Evolutionary conservation across 1,140 invertebrate species (phyloP).

Genomic region (Steinernema khuongi): DNA sequence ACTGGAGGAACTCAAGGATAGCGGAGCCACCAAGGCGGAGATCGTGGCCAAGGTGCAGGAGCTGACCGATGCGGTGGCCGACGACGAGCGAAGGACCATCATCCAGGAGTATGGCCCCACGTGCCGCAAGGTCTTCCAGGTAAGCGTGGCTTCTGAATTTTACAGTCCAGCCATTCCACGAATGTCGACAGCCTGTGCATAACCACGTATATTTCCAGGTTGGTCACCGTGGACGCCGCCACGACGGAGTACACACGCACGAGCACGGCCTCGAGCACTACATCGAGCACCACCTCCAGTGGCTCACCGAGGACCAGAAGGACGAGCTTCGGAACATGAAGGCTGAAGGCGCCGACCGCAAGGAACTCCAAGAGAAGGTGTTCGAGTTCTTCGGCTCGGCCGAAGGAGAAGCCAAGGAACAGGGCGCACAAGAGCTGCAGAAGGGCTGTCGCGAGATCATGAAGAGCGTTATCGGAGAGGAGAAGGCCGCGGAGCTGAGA

Average conservation of each 20-base stretch:
- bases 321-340: slow-evolving; percentile 2
- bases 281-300: neutral
- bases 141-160: no score
- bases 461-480: neutral
- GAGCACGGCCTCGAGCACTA: neutral
- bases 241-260: neutral
- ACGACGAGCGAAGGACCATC: neutral
- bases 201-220: no score
- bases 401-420: neutral
- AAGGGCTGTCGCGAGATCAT: slow-evolving; percentile 12
- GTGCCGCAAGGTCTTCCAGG: neutral
- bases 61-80: neutral
- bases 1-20: slow-evolving; percentile 4
- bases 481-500: slow-evolving; percentile 12
- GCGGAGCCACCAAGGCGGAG: neutral
- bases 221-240: neutral
- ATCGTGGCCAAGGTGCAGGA: neutral
- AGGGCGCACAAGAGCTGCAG: slow-evolving; percentile 7
- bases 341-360: neutral
- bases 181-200: no score
- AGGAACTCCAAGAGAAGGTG: slow-evolving; percentile 10
- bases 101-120: neutral
- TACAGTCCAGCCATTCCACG: no score
- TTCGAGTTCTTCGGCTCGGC: slow-evolving; percentile 8
- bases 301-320: slow-evolving; percentile 17